phyloP scores from a whole-genome alignment of 2,888 invertebrate genomes.

The Drosophila limbata region DNA sequence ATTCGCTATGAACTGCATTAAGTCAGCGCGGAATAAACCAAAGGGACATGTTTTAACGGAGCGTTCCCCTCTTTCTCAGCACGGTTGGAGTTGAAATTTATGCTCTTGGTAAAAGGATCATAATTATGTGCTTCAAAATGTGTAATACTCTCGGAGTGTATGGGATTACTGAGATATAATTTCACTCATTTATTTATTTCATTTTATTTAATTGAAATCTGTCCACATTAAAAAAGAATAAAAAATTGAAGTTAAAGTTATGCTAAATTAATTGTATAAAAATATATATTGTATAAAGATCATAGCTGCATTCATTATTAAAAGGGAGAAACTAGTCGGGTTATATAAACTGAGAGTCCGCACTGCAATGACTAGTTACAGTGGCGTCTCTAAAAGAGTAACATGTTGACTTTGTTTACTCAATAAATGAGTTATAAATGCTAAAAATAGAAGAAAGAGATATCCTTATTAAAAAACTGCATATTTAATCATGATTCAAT shows the following conservation, averaged over 20 bases:
- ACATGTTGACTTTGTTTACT: no score
- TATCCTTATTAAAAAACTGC: no score
- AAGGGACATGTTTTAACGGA: neutral
- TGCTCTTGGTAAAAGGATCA: constrained; percentile 19
- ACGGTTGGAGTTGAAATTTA: constrained; percentile 25
- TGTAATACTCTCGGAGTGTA: neutral
- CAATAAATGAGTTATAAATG: no score
- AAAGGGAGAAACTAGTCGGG: no score
- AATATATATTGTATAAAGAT: no score
- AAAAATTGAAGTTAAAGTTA: neutral
- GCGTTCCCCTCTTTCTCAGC: neutral
- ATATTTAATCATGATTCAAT: no score
- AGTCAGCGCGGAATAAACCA: constrained; percentile 5
- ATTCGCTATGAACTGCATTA: constrained; percentile 61
- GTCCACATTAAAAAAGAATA: neutral
- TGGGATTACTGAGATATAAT: constrained; percentile 2
- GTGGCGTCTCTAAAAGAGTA: no score
- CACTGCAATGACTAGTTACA: no score
- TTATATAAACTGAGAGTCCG: no score
- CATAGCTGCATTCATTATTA: no score
- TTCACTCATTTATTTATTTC: constrained; percentile 1
- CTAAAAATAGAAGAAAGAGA: no score
- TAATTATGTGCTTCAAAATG: constrained; percentile 28
- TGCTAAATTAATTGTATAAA: no score
- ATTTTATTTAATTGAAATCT: neutral